Conservation (phyloP, 2,888 invertebrate species). For the Crematogaster levior region DNA sequence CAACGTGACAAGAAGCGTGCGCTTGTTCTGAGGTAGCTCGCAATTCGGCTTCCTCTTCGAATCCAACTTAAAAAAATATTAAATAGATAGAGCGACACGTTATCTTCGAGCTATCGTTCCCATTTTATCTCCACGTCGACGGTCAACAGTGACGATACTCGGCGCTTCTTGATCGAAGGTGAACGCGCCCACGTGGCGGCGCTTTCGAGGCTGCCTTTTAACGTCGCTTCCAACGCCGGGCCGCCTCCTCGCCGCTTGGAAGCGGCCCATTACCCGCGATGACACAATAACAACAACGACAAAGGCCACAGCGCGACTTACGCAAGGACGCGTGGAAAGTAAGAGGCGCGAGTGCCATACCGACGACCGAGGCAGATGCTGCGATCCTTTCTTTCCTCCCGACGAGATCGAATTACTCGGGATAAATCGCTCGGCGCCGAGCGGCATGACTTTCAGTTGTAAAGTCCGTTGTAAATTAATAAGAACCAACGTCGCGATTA, state of each 20-base stretch:
- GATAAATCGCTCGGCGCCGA: not conserved
- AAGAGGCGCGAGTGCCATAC: conserved; percentile 63
- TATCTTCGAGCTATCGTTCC: not conserved
- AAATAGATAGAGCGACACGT: not conserved
- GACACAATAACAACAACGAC: conserved; percentile 75
- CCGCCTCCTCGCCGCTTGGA: conserved; percentile 51
- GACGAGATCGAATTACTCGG: conserved; percentile 10
- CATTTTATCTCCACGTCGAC: not conserved
- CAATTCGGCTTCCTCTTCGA: not conserved
- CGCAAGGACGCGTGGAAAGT: conserved; percentile 74
- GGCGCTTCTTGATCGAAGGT: conserved; percentile 65
- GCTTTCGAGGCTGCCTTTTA: conserved; percentile 75
- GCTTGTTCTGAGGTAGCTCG: not conserved
- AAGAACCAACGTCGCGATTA: conserved; percentile 20
- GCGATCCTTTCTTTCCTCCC: not conserved
- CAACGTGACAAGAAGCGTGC: not conserved
- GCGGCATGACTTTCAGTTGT: conserved; percentile 21
- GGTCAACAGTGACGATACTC: not conserved
- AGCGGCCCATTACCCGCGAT: conserved; percentile 71
- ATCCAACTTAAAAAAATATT: not conserved
- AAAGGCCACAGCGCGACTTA: conserved; percentile 70
- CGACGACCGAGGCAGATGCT: conserved; percentile 45
- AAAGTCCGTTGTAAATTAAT: not conserved
- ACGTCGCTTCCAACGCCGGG: conserved; percentile 57
- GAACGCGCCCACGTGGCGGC: conserved; percentile 75